Conservation (phyloP, 2,888 invertebrate genomes). For the Eucera pruinosa region DNA sequence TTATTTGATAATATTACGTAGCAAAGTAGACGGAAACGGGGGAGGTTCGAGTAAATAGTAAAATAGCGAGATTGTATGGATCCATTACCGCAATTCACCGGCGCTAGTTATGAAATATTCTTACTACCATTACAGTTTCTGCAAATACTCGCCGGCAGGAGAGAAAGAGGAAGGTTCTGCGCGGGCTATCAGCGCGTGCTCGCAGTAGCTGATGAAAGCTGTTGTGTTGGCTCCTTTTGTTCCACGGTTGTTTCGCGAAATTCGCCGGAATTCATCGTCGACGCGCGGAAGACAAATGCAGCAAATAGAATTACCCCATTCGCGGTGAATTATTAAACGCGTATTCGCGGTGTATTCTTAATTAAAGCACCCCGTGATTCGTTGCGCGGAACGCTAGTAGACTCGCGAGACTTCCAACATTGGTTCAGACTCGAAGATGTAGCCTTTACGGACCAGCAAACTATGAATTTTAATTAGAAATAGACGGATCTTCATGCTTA, state of each 20-base stretch:
- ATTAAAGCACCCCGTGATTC: slow-evolving; percentile 31
- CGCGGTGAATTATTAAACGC: slow-evolving; percentile 44
- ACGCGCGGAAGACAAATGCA: slow-evolving; percentile 47
- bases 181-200: slow-evolving; percentile 21
- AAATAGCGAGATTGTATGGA: slow-evolving; percentile 30
- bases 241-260: slow-evolving; percentile 55
- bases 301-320: slow-evolving; percentile 48
- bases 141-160: slow-evolving; percentile 21
- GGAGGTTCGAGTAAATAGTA: slow-evolving; percentile 22
- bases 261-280: slow-evolving; percentile 44
- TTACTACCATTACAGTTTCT: slow-evolving; percentile 19
- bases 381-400: background rate
- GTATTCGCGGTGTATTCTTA: slow-evolving; percentile 32
- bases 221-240: slow-evolving; percentile 49
- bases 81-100: slow-evolving; percentile 38
- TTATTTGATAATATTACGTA: slow-evolving; percentile 44
- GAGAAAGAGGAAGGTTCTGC: background rate
- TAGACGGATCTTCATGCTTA: background rate
- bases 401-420: background rate
- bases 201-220: slow-evolving; percentile 37
- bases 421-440: background rate
- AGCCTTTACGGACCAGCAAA: background rate
- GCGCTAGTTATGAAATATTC: slow-evolving; percentile 48
- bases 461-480: background rate
- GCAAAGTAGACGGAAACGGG: too few relatives aligned